Conservation (phyloP, 2,888 invertebrate species). For the Anoncus sp. region DNA sequence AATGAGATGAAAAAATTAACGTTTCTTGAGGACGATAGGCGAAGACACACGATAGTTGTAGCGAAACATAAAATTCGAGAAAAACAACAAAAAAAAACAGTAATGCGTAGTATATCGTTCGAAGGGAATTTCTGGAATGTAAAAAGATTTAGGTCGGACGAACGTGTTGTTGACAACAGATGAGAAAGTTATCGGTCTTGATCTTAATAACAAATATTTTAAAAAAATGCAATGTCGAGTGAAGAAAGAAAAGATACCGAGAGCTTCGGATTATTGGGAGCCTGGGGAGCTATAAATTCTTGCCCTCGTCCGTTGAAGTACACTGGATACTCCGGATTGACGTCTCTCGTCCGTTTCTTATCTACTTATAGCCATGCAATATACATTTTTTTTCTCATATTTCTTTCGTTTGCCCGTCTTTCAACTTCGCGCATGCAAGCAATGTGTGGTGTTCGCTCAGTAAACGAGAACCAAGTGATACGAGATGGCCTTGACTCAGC, state of each 20-base stretch:
- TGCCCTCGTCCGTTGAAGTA: conserved; percentile 20
- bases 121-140: not conserved
- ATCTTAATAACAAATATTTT: too few relatives aligned
- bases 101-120: too few relatives aligned
- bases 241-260: conserved; percentile 13
- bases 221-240: not conserved
- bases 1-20: too few relatives aligned
- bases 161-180: not conserved
- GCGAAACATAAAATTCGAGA: too few relatives aligned
- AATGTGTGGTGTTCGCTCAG: not conserved
- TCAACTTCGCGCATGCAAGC: conserved; percentile 12
- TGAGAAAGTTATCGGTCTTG: conserved; percentile 9
- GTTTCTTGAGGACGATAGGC: too few relatives aligned
- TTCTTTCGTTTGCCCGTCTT: not conserved
- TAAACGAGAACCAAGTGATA: conserved; percentile 26
- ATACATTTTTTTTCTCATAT: not conserved
- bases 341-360: conserved; percentile 36
- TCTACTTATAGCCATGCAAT: conserved; percentile 51
- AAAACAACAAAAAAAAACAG: not conserved
- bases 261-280: conserved; percentile 25
- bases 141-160: not conserved
- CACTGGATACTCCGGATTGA: conserved; percentile 26
- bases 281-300: conserved; percentile 10
- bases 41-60: too few relatives aligned
- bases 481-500: conserved; percentile 25